phyloP scores from a whole-genome alignment of 2,113 vertebrate genomes.

The Tautogolabrus adspersus region DNA sequence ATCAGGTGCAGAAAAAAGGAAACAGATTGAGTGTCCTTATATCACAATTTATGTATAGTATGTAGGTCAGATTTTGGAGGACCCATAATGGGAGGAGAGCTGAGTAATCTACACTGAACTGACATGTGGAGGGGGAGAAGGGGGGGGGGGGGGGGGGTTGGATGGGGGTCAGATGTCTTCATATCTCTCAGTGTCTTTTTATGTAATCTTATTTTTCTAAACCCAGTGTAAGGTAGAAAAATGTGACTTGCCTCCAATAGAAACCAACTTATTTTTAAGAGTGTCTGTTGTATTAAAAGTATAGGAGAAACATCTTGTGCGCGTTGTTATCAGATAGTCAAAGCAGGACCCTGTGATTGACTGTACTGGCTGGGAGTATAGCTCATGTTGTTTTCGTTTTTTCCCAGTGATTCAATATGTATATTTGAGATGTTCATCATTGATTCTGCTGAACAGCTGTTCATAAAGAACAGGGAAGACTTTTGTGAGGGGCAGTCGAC shows the following conservation, averaged over 20 bases:
- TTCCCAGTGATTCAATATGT: conserved; percentile 12
- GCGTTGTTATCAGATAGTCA: background rate
- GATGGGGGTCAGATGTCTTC: background rate
- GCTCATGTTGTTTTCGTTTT: conserved; percentile 12
- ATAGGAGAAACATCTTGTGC: background rate
- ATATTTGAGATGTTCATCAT: conserved; percentile 33
- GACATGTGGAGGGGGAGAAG: conserved; percentile 22
- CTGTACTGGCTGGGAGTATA: background rate
- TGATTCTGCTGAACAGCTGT: conserved; percentile 61
- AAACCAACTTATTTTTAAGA: background rate
- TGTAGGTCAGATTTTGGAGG: conserved; percentile 32
- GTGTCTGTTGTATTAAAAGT: background rate
- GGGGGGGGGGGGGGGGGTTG: background rate
- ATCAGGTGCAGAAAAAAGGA: background rate
- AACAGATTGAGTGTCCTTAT: conserved; percentile 1
- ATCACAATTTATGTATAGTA: background rate
- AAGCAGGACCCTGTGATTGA: background rate
- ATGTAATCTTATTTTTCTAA: background rate
- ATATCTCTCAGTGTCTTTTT: background rate
- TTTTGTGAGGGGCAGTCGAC: conserved; percentile 36
- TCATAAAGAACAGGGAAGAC: conserved; percentile 45
- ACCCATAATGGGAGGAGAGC: conserved; percentile 26
- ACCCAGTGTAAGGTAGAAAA: background rate
- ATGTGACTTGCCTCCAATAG: background rate
- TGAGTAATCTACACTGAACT: conserved; percentile 24